phyloP scores from a whole-genome alignment of 2,113 vertebrate genomes.

The Pitta sordida region DNA sequence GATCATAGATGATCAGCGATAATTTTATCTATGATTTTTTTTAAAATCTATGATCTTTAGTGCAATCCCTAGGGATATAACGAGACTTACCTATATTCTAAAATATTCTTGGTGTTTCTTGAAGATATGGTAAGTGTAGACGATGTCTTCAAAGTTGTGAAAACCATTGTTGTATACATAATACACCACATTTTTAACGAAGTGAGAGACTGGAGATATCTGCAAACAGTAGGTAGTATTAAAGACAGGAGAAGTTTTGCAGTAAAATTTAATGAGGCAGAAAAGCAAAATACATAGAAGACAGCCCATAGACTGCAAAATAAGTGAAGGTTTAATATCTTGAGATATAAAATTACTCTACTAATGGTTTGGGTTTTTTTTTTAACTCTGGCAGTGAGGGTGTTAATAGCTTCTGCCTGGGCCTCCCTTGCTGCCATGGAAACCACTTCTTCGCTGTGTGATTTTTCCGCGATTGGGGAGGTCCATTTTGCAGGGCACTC shows the following conservation, averaged over 20 bases:
- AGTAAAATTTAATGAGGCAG: background rate
- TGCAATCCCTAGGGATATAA: background rate
- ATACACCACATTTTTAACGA: background rate
- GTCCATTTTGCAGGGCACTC: no score
- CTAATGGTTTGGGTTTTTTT: no score
- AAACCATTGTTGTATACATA: background rate
- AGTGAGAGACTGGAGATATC: background rate
- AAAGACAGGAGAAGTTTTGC: background rate
- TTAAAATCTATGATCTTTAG: background rate
- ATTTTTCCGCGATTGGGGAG: no score
- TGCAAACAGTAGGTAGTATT: background rate
- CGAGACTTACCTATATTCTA: constrained; percentile 65
- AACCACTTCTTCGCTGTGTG: no score
- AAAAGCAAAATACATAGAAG: background rate
- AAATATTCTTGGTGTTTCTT: constrained; percentile 65
- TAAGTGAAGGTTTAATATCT: background rate
- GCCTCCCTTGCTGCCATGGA: no score
- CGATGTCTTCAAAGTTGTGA: constrained; percentile 68
- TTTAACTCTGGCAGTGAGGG: no score
- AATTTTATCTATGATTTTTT: background rate
- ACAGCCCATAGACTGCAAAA: background rate
- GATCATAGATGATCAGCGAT: background rate
- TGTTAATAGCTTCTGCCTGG: no score
- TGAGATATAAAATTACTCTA: background rate
- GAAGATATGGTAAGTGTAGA: constrained; percentile 84